These are phyloP conservation scores for Spheniscus humboldti DNA, from an alignment of 2,797 vertebrate genomes.

Conservation along the genomic window DNA sequence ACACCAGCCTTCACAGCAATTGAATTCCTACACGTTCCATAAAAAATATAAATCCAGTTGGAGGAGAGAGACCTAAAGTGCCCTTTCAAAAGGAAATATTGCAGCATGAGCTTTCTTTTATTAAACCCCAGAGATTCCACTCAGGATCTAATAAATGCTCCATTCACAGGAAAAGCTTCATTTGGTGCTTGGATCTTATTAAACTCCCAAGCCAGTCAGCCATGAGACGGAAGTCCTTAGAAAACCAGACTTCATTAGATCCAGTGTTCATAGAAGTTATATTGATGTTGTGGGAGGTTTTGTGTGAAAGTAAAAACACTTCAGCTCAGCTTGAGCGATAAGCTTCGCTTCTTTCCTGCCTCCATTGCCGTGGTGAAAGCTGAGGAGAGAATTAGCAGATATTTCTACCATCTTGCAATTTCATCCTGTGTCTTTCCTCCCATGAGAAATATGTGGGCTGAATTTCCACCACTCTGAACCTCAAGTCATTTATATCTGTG, in stretches of 20 bases:
- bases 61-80: slow-evolving; percentile 23
- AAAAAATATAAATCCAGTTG: slow-evolving; percentile 42
- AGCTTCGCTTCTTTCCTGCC: neutral
- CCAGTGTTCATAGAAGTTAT: slow-evolving; percentile 28
- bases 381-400: slow-evolving; percentile 24
- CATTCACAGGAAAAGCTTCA: slow-evolving; percentile 37
- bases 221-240: slow-evolving; percentile 33
- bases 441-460: slow-evolving; percentile 30
- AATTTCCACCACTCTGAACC: neutral
- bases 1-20: neutral
- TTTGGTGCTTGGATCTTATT: slow-evolving; percentile 44
- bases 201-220: slow-evolving; percentile 46
- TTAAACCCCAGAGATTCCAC: slow-evolving; percentile 55
- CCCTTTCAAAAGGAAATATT: slow-evolving; percentile 56
- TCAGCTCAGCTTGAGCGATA: slow-evolving; percentile 37
- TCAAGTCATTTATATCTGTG: neutral
- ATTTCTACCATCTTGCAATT: slow-evolving; percentile 34
- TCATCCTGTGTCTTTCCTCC: slow-evolving; percentile 25
- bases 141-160: slow-evolving; percentile 45
- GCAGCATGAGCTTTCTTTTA: slow-evolving; percentile 43
- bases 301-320: slow-evolving; percentile 32
- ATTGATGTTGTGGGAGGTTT: slow-evolving; percentile 49
- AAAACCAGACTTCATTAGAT: slow-evolving; percentile 54
- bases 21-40: neutral
- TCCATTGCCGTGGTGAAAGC: neutral